Percentiles rank a stretch among this genome's conserved stretches.
These are phyloP conservation scores for Eupithecia exiguata DNA, from an alignment of 2,888 invertebrate genomes.

Conservation along the genomic window DNA sequence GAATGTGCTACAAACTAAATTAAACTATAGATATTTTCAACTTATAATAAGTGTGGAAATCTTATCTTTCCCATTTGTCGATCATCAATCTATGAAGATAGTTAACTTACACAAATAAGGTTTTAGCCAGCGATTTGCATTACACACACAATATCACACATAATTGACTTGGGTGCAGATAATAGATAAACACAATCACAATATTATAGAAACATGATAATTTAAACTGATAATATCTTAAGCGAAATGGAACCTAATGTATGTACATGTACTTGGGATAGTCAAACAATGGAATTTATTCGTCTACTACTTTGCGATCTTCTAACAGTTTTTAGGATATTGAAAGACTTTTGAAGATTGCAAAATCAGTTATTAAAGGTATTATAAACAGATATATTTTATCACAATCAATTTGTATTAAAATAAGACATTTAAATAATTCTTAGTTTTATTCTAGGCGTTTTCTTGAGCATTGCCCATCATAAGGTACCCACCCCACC, in stretches of 20 bases:
- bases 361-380: not conserved
- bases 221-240: constrained; percentile 3
- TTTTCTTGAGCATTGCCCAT: not conserved
- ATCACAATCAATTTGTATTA: not conserved
- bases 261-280: not conserved
- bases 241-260: not conserved
- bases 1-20: constrained; percentile 9
- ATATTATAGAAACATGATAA: not conserved
- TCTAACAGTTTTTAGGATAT: not conserved
- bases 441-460: not conserved
- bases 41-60: constrained; percentile 11
- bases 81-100: constrained; percentile 14
- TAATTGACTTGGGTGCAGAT: not conserved
- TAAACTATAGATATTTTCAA: constrained; percentile 10
- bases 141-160: not conserved
- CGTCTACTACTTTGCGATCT: not conserved
- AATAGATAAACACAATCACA: not conserved
- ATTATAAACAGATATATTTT: not conserved
- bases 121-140: constrained; percentile 4
- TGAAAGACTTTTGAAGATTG: not conserved
- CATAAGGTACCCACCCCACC: too few species aligned
- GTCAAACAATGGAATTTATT: not conserved
- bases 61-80: constrained; percentile 25
- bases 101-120: constrained; percentile 1
- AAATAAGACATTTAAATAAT: not conserved